Conservation (phyloP, 2,797 vertebrate species). For the Carapus acus region DNA sequence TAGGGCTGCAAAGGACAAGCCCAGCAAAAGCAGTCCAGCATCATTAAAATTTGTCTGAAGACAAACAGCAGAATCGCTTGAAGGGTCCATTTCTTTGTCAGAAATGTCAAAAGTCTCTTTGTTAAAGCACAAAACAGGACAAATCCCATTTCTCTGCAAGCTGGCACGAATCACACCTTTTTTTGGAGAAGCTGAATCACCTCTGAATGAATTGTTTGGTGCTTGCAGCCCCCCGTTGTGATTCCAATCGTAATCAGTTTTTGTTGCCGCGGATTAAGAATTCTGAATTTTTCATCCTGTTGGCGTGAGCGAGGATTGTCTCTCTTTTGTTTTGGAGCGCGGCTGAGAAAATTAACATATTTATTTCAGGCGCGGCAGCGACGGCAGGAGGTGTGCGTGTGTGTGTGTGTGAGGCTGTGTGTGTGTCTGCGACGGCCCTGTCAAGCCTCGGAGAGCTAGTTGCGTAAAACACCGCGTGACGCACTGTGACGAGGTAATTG, state of each 20-base stretch:
- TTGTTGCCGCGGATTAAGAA: slow-evolving; percentile 29
- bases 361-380: slow-evolving; percentile 32
- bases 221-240: slow-evolving; percentile 6
- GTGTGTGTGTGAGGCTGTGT: slow-evolving; percentile 1
- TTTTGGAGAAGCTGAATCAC: slow-evolving; percentile 3
- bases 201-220: background rate
- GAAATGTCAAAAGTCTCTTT: no score
- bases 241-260: slow-evolving; percentile 32
- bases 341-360: slow-evolving; percentile 31
- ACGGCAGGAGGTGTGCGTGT: slow-evolving; percentile 14
- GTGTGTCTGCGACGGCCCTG: slow-evolving; percentile 21
- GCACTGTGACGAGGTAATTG: slow-evolving; percentile 32
- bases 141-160: no score
- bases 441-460: slow-evolving; percentile 23
- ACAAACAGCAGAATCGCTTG: background rate
- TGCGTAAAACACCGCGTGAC: slow-evolving; percentile 18
- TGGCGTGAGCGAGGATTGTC: slow-evolving; percentile 20
- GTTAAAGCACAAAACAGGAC: no score
- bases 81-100: no score
- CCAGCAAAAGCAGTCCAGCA: slow-evolving; percentile 2
- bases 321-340: slow-evolving; percentile 27
- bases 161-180: background rate
- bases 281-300: slow-evolving; percentile 41
- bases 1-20: background rate
- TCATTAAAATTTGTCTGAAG: background rate